These are phyloP conservation scores for Penaeus vannamei DNA, from an alignment of 1,140 invertebrate species.

Conservation along the genomic window DNA sequence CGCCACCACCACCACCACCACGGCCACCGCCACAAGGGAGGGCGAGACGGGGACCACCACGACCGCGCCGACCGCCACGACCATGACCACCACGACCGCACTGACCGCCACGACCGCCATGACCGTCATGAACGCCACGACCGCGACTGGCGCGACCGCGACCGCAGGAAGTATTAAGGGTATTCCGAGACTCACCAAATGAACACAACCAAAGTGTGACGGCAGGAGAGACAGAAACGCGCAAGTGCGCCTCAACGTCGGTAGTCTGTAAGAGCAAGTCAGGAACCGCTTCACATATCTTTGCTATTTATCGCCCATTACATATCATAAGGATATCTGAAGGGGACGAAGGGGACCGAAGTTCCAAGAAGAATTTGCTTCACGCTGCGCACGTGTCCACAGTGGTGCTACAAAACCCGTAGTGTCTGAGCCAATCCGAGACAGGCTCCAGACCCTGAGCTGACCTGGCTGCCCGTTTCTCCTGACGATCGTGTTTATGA, in stretches of 20 bases:
- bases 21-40: conserved; percentile 76
- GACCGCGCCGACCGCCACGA: conserved; percentile 49
- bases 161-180: conserved; percentile 65
- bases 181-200: background rate
- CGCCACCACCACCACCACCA: conserved; percentile 88
- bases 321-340: conserved; percentile 20
- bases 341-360: background rate
- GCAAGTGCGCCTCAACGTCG: too few relatives aligned
- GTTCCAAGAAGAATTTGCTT: too few relatives aligned
- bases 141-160: conserved; percentile 55
- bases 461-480: too few relatives aligned
- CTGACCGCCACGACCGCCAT: conserved; percentile 85
- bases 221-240: background rate
- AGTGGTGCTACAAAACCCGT: too few relatives aligned
- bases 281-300: background rate
- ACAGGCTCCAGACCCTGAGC: too few relatives aligned
- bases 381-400: too few relatives aligned
- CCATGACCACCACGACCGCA: conserved; percentile 41
- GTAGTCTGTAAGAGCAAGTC: background rate
- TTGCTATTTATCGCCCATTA: too few relatives aligned
- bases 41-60: conserved; percentile 61
- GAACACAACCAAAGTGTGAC: conserved; percentile 19
- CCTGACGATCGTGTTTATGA: too few relatives aligned
- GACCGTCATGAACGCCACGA: conserved; percentile 37
- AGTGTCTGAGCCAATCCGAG: too few relatives aligned